Evolutionary conservation across 2,797 vertebrate species (phyloP).

Genomic region (Sternarchorhynchus goeldii): DNA sequence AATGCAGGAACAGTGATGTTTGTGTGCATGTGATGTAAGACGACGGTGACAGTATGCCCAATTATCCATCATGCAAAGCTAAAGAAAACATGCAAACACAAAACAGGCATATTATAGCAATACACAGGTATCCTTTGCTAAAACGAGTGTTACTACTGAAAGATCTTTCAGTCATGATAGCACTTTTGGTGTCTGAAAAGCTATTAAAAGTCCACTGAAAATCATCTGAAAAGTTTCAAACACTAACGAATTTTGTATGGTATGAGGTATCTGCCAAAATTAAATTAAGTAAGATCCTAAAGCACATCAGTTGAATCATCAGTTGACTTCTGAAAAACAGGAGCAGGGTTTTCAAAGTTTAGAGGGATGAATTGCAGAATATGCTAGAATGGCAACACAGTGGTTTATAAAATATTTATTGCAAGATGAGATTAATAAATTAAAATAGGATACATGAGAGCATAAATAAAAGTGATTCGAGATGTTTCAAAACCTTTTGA

Average conservation of each 20-base stretch:
- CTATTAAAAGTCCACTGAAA: background rate
- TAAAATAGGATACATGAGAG: no score
- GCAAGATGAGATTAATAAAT: no score
- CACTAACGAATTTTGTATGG: conserved; percentile 35
- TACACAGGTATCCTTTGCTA: background rate
- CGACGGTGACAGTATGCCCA: background rate
- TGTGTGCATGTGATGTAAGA: background rate
- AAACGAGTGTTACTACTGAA: conserved; percentile 2
- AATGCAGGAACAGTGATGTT: background rate
- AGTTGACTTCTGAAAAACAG: no score
- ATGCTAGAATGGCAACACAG: no score
- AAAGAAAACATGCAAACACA: background rate
- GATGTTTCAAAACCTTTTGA: conserved; percentile 80
- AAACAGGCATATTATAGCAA: no score
- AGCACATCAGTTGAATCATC: background rate
- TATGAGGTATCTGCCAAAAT: conserved; percentile 18
- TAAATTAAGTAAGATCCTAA: conserved; percentile 22
- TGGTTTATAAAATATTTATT: no score
- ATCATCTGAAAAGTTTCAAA: conserved; percentile 12
- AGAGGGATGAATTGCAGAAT: no score
- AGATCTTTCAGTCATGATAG: background rate
- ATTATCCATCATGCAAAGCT: background rate
- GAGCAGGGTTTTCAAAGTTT: no score
- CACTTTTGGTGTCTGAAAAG: background rate
- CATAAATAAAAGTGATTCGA: background rate